Conservation (phyloP, 2,797 vertebrate genomes). For the Molothrus aeneus region DNA sequence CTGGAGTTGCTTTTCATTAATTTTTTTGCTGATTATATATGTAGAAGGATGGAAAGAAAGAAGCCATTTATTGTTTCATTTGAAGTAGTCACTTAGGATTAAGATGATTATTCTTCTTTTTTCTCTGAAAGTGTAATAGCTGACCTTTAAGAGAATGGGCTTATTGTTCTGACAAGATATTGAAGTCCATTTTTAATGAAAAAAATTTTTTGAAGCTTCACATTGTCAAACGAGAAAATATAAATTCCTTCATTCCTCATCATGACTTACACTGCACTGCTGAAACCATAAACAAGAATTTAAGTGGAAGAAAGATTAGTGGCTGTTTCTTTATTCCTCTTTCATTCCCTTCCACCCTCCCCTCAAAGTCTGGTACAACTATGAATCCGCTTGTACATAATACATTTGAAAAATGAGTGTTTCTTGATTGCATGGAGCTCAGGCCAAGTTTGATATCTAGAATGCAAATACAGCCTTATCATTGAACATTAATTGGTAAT, state of each 20-base stretch:
- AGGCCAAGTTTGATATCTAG: background rate
- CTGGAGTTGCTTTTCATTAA: background rate
- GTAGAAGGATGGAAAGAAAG: slow-evolving; percentile 7
- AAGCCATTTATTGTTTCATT: slow-evolving; percentile 23
- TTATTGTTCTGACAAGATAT: slow-evolving; percentile 6
- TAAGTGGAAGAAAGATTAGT: background rate
- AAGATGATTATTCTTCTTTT: background rate
- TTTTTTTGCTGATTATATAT: background rate
- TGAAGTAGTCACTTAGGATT: slow-evolving; percentile 30
- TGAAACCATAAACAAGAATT: background rate
- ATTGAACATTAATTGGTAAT: background rate
- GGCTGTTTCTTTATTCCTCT: background rate
- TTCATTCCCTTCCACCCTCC: fast-evolving
- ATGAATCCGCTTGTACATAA: background rate
- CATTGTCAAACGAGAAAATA: background rate
- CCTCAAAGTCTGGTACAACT: background rate
- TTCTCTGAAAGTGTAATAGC: background rate
- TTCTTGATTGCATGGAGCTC: background rate
- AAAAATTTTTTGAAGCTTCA: background rate
- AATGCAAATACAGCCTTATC: background rate
- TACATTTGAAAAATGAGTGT: background rate
- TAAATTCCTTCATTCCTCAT: background rate
- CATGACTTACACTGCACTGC: background rate
- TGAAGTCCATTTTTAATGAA: background rate
- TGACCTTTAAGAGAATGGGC: background rate